phyloP scores from a whole-genome alignment of 2,888 invertebrate species.

The Dascillus cervinus region DNA sequence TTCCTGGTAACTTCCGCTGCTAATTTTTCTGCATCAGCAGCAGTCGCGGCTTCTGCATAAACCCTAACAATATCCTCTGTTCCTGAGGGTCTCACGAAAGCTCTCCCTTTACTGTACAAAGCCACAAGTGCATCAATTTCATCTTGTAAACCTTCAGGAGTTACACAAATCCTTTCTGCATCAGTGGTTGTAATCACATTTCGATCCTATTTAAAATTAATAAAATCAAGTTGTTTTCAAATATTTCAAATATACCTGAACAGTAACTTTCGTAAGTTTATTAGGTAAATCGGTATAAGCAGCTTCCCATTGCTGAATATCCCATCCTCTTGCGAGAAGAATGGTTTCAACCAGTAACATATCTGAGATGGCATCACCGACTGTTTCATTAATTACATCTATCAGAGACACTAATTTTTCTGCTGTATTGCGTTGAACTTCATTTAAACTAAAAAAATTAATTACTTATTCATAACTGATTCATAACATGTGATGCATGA shows the following conservation, averaged over 20 bases:
- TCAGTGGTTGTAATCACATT: constrained; percentile 78
- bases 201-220: constrained; percentile 65
- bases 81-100: constrained; percentile 94
- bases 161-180: constrained; percentile 74
- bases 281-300: constrained; percentile 84
- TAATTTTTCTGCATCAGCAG: constrained; percentile 50
- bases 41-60: constrained; percentile 87
- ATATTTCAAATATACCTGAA: constrained; percentile 47
- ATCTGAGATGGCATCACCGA: constrained; percentile 96
- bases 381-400: constrained; percentile 86
- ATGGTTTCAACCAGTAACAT: constrained; percentile 90
- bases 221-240: too few relatives aligned
- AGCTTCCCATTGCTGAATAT: constrained; percentile 68
- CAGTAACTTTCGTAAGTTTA: constrained; percentile 78
- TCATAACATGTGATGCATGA: too few relatives aligned
- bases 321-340: constrained; percentile 73
- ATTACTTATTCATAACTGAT: too few relatives aligned
- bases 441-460: constrained; percentile 16
- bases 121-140: constrained; percentile 66
- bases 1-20: constrained; percentile 67
- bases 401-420: constrained; percentile 60
- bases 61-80: constrained; percentile 95
- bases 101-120: constrained; percentile 63
- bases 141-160: constrained; percentile 77
- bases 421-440: constrained; percentile 49